phyloP scores from a whole-genome alignment of 1,140 invertebrate species.

The Ericerus pela region DNA sequence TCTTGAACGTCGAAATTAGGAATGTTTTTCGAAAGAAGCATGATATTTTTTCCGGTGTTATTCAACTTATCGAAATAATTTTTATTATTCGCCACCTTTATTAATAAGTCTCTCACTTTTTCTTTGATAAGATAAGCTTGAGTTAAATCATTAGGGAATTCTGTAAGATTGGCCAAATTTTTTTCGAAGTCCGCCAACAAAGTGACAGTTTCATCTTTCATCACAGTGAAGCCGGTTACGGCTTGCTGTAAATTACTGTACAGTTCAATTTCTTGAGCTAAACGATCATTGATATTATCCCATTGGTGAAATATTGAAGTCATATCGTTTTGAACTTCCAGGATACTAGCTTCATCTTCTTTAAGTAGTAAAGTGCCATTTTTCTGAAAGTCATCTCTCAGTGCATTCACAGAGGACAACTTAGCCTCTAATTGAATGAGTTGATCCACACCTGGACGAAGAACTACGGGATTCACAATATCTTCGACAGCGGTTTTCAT shows the following conservation, averaged over 20 bases:
- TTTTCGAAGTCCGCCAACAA: neutral
- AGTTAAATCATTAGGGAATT: conserved; percentile 46
- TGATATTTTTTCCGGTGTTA: conserved; percentile 48
- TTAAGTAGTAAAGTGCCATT: neutral
- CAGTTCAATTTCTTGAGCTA: conserved; percentile 15
- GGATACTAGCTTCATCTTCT: conserved; percentile 53
- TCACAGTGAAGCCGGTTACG: neutral
- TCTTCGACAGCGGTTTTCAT: neutral
- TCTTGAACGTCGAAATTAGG: conserved; percentile 46
- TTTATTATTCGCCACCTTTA: conserved; percentile 57
- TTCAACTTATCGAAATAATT: conserved; percentile 57
- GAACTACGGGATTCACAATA: neutral
- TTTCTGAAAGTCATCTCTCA: conserved; percentile 1
- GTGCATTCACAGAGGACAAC: neutral
- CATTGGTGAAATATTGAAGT: conserved; percentile 59
- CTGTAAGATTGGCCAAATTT: conserved; percentile 17
- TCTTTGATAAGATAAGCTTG: conserved; percentile 44
- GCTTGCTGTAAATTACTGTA: conserved; percentile 1
- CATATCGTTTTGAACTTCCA: conserved; percentile 59
- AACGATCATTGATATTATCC: conserved; percentile 53
- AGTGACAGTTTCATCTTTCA: neutral
- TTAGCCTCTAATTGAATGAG: neutral
- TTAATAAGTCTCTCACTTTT: conserved; percentile 55
- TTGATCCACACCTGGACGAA: neutral
- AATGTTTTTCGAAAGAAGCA: conserved; percentile 53